Conservation (phyloP, 2,113 vertebrate species). For the Acanthochromis polyacanthus region DNA sequence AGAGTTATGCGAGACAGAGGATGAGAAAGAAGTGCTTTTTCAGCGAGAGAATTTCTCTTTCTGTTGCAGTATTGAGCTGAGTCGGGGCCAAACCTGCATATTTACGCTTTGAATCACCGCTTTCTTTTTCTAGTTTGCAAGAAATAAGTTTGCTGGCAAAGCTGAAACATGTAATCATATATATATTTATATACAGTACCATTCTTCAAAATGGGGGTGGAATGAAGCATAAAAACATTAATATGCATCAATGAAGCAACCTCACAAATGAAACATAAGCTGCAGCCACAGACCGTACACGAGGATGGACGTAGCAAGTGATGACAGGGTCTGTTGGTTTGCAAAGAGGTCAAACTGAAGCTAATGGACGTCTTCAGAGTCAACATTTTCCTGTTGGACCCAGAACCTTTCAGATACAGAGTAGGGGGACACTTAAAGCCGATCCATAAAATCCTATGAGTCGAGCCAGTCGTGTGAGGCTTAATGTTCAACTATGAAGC, state of each 20-base stretch:
- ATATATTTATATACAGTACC: slow-evolving; percentile 44
- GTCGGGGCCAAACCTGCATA: slow-evolving; percentile 7
- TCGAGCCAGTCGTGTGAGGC: too few species aligned
- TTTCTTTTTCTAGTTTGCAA: slow-evolving; percentile 37
- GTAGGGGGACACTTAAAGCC: too few species aligned
- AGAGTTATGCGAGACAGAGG: slow-evolving; percentile 38
- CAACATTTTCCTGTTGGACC: too few species aligned
- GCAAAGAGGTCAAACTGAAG: too few species aligned
- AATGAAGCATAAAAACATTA: slow-evolving; percentile 41
- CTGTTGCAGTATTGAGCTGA: slow-evolving; percentile 8
- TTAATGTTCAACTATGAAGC: too few species aligned
- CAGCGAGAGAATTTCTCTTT: slow-evolving; percentile 16
- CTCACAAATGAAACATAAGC: slow-evolving; percentile 25
- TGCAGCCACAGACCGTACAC: slow-evolving; percentile 6
- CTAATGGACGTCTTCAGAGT: too few species aligned
- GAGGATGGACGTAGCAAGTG: too few species aligned
- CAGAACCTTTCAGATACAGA: too few species aligned
- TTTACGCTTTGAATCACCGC: slow-evolving; percentile 3
- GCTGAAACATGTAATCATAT: slow-evolving; percentile 60
- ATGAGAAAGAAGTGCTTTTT: slow-evolving; percentile 27
- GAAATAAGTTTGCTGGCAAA: slow-evolving; percentile 55
- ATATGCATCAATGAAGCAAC: slow-evolving; percentile 42
- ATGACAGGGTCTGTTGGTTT: too few species aligned
- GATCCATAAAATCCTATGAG: too few species aligned
- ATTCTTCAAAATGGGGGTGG: slow-evolving; percentile 33